Conservation (phyloP, 2,113 vertebrate species). For the Carollia perspicillata region DNA sequence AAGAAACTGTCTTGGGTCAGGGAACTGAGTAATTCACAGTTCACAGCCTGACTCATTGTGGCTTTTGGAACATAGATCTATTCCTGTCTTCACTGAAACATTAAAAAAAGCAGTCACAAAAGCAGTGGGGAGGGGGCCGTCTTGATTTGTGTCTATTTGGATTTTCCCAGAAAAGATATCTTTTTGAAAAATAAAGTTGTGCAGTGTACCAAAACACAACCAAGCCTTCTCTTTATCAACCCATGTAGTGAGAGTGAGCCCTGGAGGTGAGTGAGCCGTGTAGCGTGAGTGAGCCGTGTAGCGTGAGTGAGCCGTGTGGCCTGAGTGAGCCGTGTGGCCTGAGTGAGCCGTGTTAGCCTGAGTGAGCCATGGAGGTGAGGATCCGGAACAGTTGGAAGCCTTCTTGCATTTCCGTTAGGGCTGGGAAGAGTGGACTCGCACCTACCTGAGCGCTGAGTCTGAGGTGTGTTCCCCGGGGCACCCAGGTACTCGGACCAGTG, state of each 20-base stretch:
- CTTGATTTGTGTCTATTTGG: background rate
- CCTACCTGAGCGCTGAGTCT: background rate
- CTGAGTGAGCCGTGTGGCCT: too few relatives aligned
- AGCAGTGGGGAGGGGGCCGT: background rate
- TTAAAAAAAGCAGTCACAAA: background rate
- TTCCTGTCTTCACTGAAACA: background rate
- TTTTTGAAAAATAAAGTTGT: background rate
- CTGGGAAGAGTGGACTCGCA: too few relatives aligned
- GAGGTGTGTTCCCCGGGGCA: rapidly evolving
- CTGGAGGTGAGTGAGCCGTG: too few relatives aligned
- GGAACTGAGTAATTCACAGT: background rate
- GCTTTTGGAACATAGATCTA: background rate
- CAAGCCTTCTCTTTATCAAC: rapidly evolving
- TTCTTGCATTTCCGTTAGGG: background rate
- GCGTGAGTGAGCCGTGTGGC: too few relatives aligned
- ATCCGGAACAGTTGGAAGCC: rapidly evolving
- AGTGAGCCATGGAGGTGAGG: too few relatives aligned
- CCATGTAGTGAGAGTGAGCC: background rate
- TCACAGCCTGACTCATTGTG: background rate
- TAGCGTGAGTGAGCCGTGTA: too few relatives aligned
- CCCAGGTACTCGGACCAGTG: background rate
- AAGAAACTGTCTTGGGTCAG: background rate
- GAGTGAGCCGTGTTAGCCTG: too few relatives aligned
- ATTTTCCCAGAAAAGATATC: background rate
- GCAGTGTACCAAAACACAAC: background rate